phyloP scores from a whole-genome alignment of 2,113 vertebrate genomes.

The Pipra filicauda region DNA sequence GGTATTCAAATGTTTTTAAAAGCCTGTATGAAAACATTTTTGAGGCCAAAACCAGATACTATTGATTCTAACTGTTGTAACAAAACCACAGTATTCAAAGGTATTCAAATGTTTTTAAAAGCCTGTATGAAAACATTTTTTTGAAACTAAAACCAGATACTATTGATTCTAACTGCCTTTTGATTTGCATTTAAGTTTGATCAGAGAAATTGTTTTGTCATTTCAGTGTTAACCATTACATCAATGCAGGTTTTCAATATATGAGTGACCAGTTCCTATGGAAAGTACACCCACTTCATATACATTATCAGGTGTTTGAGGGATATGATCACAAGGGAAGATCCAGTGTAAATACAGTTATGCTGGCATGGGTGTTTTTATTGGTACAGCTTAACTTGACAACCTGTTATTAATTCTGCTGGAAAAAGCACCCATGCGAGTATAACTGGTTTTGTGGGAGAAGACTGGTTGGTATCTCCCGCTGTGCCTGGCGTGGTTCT shows the following conservation, averaged over 20 bases:
- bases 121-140: not conserved
- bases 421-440: not conserved
- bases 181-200: not conserved
- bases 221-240: not conserved
- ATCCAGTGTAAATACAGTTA: not conserved
- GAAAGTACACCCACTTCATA: not conserved
- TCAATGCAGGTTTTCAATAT: not conserved
- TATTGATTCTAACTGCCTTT: not conserved
- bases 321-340: not conserved
- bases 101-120: not conserved
- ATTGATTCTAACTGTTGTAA: not conserved
- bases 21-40: not conserved
- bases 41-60: not conserved
- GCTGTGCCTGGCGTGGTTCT: not conserved
- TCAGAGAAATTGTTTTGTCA: not conserved
- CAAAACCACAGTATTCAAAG: not conserved
- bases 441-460: not conserved
- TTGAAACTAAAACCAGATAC: not conserved
- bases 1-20: not conserved
- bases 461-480: not conserved
- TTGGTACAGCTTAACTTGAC: not conserved
- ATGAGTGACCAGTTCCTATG: not conserved
- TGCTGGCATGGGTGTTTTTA: not conserved
- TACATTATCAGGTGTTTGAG: not conserved
- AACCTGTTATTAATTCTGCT: not conserved